Evolutionary conservation across 1,140 invertebrate genomes (phyloP).

Genomic region (Whitmania pigra): DNA sequence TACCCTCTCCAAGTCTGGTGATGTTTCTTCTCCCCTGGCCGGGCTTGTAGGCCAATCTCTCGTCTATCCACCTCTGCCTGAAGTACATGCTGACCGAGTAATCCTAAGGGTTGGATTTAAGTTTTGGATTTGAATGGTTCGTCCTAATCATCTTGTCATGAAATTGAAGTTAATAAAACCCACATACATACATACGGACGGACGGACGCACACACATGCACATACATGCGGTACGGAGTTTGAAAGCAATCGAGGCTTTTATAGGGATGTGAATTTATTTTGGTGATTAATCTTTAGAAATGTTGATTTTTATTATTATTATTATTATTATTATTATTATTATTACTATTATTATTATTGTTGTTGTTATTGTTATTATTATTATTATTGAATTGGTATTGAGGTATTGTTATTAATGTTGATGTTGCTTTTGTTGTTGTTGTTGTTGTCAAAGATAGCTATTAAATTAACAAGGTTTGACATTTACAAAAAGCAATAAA

Average conservation of each 20-base stretch:
- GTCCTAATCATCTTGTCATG: too few species aligned
- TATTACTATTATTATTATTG: not conserved
- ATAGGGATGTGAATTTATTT: too few species aligned
- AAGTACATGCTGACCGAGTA: constrained; percentile 39
- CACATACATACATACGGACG: too few species aligned
- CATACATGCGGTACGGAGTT: too few species aligned
- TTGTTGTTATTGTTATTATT: not conserved
- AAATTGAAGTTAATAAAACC: too few species aligned
- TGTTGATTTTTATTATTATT: not conserved
- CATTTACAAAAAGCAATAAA: not conserved
- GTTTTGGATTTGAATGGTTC: too few species aligned
- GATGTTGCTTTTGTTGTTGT: not conserved
- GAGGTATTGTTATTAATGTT: not conserved
- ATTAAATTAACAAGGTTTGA: not conserved
- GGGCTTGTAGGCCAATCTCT: constrained; percentile 28
- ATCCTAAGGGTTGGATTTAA: constrained; percentile 30
- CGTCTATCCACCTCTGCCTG: constrained; percentile 37
- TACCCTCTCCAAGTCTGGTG: constrained; percentile 31
- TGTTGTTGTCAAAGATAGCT: not conserved
- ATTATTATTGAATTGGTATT: not conserved
- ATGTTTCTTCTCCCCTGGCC: constrained; percentile 23
- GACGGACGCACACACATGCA: too few species aligned
- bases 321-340: not conserved
- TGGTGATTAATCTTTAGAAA: not conserved
- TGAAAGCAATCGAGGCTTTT: too few species aligned